Conservation (phyloP, 1,140 invertebrate species). For the Whitmania pigra region DNA sequence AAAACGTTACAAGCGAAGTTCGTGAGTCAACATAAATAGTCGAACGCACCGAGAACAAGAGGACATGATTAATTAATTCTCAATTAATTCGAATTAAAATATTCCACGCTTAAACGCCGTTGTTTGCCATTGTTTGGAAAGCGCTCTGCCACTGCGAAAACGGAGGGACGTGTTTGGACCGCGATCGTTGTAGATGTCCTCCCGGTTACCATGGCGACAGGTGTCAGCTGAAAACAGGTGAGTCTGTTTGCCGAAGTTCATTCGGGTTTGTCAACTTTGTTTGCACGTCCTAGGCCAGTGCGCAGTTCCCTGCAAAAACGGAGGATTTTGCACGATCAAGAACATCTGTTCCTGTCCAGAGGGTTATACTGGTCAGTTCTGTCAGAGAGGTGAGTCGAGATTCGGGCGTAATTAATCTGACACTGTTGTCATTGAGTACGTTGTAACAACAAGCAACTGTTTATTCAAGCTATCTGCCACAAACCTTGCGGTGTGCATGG, state of each 20-base stretch:
- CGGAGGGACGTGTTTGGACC: conserved; percentile 15
- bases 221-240: conserved; percentile 15
- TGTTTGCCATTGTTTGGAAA: too few species aligned
- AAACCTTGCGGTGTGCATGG: conserved; percentile 20
- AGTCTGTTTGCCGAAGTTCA: conserved; percentile 3
- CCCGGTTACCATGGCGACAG: conserved; percentile 14
- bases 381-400: conserved; percentile 17
- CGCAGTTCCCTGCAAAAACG: conserved; percentile 19
- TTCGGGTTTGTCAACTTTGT: too few species aligned
- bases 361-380: conserved; percentile 21
- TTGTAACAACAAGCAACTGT: too few species aligned
- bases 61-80: too few species aligned
- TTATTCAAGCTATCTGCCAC: conserved; percentile 18
- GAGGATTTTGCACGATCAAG: conserved; percentile 17
- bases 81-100: background rate
- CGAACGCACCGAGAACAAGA: too few species aligned
- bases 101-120: too few species aligned
- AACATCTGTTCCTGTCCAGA: conserved; percentile 19
- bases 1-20: too few species aligned
- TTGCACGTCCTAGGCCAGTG: conserved; percentile 14
- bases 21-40: too few species aligned
- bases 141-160: conserved; percentile 11
- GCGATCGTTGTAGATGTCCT: conserved; percentile 14
- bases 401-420: too few species aligned
- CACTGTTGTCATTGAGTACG: too few species aligned